These are phyloP conservation scores for Siphamia tubifer DNA, from an alignment of 2,113 vertebrate species.

Conservation along the genomic window DNA sequence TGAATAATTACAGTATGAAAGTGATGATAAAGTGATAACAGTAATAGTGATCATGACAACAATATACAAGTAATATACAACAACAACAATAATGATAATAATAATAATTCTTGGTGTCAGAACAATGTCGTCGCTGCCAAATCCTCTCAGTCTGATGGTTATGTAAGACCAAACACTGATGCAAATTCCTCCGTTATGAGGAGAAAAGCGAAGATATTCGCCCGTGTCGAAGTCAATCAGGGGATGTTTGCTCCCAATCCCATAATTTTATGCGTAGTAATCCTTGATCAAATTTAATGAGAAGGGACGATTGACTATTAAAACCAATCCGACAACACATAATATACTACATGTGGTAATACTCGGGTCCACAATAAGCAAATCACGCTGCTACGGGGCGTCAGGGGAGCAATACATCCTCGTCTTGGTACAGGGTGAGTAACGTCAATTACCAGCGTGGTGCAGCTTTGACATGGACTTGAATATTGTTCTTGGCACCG, in stretches of 20 bases:
- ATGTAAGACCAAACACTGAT: constrained; percentile 31
- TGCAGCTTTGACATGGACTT: constrained; percentile 45
- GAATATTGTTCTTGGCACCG: constrained; percentile 72
- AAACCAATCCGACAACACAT: constrained; percentile 60
- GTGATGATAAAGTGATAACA: too few species aligned
- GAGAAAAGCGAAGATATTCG: background rate
- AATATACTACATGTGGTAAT: constrained; percentile 65
- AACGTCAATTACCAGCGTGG: constrained; percentile 55
- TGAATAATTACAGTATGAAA: too few species aligned
- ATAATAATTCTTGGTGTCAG: constrained; percentile 48
- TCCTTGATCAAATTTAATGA: constrained; percentile 56
- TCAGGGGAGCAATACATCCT: constrained; percentile 65
- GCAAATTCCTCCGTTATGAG: background rate
- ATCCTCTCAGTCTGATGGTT: constrained; percentile 13
- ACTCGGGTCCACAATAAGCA: constrained; percentile 57
- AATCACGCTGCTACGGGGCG: constrained; percentile 52
- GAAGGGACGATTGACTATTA: constrained; percentile 50
- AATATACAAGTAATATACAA: too few species aligned
- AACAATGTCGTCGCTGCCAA: constrained; percentile 28
- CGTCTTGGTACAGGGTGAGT: constrained; percentile 29
- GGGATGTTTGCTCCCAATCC: too few species aligned
- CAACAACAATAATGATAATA: too few species aligned
- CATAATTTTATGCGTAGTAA: constrained; percentile 28
- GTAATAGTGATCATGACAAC: too few species aligned
- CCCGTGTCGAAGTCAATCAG: constrained; percentile 23